These are phyloP conservation scores for Sminthopsis crassicaudata DNA, from an alignment of 2,113 vertebrate genomes.

Conservation along the genomic window DNA sequence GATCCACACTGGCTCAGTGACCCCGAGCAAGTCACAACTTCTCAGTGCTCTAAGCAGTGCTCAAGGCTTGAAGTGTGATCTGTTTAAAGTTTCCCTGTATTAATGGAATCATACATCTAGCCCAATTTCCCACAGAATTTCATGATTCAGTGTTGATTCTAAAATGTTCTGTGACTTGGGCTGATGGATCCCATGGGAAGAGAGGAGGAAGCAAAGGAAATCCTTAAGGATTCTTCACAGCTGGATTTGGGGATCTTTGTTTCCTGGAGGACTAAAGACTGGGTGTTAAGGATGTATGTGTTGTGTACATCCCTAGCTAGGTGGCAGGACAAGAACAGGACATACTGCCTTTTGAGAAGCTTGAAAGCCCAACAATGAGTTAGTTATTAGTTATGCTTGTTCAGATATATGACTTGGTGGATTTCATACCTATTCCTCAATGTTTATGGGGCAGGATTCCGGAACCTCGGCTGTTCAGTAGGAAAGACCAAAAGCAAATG, in stretches of 20 bases:
- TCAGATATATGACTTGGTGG: conserved; percentile 40
- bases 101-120: background rate
- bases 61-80: background rate
- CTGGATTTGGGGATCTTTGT: background rate
- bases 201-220: background rate
- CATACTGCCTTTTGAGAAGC: background rate
- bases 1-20: background rate
- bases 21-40: background rate
- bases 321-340: background rate
- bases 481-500: conserved; percentile 89
- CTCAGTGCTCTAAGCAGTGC: background rate
- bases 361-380: conserved; percentile 15
- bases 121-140: background rate
- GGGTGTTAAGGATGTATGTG: background rate
- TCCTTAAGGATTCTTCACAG: background rate
- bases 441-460: conserved; percentile 96
- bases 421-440: conserved; percentile 96
- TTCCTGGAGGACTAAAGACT: background rate
- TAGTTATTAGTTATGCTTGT: background rate
- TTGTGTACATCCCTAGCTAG: background rate
- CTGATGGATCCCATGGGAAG: background rate
- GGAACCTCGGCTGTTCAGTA: conserved; percentile 88
- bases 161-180: background rate
- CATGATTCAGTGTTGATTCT: background rate
- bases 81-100: background rate